Evolutionary conservation across 1,140 invertebrate species (phyloP).

Genomic region (Aphelenchoides avenae): DNA sequence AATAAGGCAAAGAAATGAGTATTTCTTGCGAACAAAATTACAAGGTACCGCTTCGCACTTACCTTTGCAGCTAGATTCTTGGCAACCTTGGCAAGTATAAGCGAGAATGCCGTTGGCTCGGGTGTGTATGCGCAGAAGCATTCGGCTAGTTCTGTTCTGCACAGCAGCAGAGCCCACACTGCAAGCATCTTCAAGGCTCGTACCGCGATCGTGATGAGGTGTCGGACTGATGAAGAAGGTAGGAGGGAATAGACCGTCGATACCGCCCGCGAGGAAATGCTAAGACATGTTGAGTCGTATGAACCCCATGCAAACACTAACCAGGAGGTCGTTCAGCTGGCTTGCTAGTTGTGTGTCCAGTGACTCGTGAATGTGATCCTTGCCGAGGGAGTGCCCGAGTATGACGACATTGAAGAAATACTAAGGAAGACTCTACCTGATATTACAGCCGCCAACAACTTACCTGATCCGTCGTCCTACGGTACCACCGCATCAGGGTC

Average conservation of each 20-base stretch:
- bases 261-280: slow-evolving; percentile 11
- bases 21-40: not conserved
- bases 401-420: slow-evolving; percentile 47
- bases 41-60: no score
- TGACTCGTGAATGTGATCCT: slow-evolving; percentile 23
- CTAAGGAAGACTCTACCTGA: slow-evolving; percentile 11
- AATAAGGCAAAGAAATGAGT: not conserved
- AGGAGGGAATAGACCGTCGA: slow-evolving; percentile 26
- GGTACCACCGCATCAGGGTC: slow-evolving; percentile 8
- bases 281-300: not conserved
- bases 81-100: slow-evolving; percentile 39
- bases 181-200: slow-evolving; percentile 33
- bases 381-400: slow-evolving; percentile 39
- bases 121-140: slow-evolving; percentile 39
- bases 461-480: slow-evolving; percentile 3
- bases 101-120: slow-evolving; percentile 38
- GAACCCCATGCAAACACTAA: slow-evolving; percentile 2
- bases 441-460: not conserved
- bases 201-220: slow-evolving; percentile 6
- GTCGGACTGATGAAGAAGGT: slow-evolving; percentile 12
- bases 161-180: slow-evolving; percentile 44
- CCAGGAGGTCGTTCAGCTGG: slow-evolving; percentile 35
- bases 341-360: slow-evolving; percentile 30
- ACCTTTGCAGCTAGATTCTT: slow-evolving; percentile 40
- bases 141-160: slow-evolving; percentile 32